These are phyloP conservation scores for Pachliopta kotzebuea DNA, from an alignment of 2,888 invertebrate species.

Conservation along the genomic window DNA sequence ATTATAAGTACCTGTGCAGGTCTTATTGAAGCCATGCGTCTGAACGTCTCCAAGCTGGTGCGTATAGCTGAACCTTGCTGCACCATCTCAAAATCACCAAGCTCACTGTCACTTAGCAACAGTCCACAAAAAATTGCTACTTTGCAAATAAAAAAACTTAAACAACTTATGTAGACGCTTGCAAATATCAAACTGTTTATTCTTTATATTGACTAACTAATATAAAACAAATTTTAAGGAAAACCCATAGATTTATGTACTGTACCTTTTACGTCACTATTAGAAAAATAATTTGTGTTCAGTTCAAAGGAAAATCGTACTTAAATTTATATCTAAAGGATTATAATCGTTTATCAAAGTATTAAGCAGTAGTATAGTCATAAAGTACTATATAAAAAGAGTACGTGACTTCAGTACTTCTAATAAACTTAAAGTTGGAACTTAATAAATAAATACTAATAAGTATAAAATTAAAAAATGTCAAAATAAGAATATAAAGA, in stretches of 20 bases:
- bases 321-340: neutral
- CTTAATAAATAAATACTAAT: too few species aligned
- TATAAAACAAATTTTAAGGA: slow-evolving; percentile 16
- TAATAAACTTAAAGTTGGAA: too few species aligned
- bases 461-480: too few species aligned
- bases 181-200: neutral
- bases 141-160: neutral
- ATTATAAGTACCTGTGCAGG: slow-evolving; percentile 5
- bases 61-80: slow-evolving; percentile 44
- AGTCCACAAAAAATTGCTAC: neutral
- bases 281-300: neutral
- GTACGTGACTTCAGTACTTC: slow-evolving; percentile 4
- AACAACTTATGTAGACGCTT: neutral
- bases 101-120: neutral
- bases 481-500: too few species aligned
- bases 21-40: slow-evolving; percentile 46
- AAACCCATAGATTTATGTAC: slow-evolving; percentile 6
- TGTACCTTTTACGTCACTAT: slow-evolving; percentile 9
- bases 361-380: too few species aligned
- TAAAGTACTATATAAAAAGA: neutral
- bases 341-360: neutral
- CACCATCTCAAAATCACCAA: slow-evolving; percentile 41
- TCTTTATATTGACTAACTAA: neutral
- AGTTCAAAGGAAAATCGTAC: neutral
- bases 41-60: slow-evolving; percentile 50